These are phyloP conservation scores for Gila robusta DNA, from an alignment of 2,797 vertebrate genomes.

Conservation along the genomic window DNA sequence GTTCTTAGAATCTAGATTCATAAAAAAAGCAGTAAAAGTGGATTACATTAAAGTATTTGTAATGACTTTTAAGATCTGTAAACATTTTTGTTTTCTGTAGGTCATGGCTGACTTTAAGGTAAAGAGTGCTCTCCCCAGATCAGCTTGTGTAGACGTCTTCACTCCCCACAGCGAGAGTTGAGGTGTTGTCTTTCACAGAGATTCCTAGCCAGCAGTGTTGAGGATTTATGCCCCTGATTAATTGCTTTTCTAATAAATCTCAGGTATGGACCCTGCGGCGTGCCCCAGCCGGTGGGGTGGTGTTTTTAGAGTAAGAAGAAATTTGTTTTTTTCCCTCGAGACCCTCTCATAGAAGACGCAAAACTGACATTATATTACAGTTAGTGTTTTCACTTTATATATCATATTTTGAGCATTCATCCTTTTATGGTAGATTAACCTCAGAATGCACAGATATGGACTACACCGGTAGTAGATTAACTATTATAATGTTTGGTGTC, in stretches of 20 bases:
- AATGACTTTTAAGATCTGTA: neutral
- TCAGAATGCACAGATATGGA: neutral
- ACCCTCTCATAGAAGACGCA: neutral
- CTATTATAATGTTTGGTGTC: neutral
- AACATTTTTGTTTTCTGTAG: neutral
- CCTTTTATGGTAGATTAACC: neutral
- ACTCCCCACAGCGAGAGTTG: constrained; percentile 50
- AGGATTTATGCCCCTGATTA: constrained; percentile 77
- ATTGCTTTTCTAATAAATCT: constrained; percentile 77
- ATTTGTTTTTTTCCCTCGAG: neutral
- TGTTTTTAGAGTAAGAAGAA: constrained; percentile 17
- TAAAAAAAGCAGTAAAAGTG: neutral
- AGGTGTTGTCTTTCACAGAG: constrained; percentile 76
- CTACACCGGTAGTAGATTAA: neutral
- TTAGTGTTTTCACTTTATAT: neutral
- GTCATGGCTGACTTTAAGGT: neutral
- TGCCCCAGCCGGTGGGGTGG: constrained; percentile 18
- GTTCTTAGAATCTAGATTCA: neutral
- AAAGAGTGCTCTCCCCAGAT: constrained; percentile 7
- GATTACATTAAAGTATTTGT: neutral
- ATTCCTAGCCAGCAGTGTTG: constrained; percentile 67
- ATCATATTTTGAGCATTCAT: neutral
- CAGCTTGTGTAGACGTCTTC: constrained; percentile 41
- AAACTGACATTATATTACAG: constrained; percentile 2
- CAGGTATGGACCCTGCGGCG: constrained; percentile 56